Percentiles rank a stretch among this genome's conserved stretches.
phyloP scores from a whole-genome alignment of 2,888 invertebrate species.

The Ophion ellenae region DNA sequence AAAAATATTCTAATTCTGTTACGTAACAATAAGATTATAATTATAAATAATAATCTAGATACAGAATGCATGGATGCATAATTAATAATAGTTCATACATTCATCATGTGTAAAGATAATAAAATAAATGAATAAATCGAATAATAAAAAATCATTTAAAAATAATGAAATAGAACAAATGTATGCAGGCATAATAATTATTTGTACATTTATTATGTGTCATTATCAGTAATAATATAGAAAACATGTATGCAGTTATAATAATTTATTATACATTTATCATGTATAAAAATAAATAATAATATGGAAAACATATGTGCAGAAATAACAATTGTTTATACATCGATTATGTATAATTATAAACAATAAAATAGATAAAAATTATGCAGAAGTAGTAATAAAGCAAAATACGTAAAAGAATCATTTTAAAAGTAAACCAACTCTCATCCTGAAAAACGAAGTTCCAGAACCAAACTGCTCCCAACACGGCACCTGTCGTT shows the following conservation, averaged over 20 bases:
- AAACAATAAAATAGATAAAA: neutral
- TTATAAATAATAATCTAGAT: too few relatives aligned
- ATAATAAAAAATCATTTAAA: too few relatives aligned
- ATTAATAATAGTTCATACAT: too few relatives aligned
- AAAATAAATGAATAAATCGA: too few relatives aligned
- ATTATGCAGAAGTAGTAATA: neutral
- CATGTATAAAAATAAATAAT: too few relatives aligned
- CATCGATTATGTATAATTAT: neutral
- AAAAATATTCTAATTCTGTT: neutral
- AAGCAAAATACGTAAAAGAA: neutral
- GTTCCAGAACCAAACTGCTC: constrained; percentile 90
- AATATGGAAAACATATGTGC: neutral
- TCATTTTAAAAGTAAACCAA: constrained; percentile 73
- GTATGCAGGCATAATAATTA: too few relatives aligned
- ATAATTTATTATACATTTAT: too few relatives aligned
- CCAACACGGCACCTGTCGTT: constrained; percentile 90
- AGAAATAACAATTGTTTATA: too few relatives aligned
- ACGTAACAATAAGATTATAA: neutral
- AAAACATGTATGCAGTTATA: neutral
- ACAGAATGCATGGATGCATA: too few relatives aligned
- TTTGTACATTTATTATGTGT: too few relatives aligned
- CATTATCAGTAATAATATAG: neutral
- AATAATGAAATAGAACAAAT: constrained; percentile 17
- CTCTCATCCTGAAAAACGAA: constrained; percentile 89
- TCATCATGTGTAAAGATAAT: too few relatives aligned